phyloP scores from a whole-genome alignment of 2,888 invertebrate genomes.

The Folsomia manolachei region DNA sequence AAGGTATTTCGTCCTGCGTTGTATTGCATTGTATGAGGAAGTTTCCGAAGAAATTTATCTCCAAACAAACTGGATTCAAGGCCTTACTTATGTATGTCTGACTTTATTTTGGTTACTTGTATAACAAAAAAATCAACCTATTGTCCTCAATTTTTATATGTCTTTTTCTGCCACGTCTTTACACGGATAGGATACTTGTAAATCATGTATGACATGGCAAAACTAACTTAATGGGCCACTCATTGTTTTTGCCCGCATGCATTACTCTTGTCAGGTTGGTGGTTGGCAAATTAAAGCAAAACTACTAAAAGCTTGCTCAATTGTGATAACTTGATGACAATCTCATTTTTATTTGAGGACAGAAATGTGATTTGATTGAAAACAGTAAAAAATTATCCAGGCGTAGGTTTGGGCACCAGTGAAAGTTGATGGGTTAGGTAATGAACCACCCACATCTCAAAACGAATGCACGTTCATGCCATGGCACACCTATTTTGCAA shows the following conservation, averaged over 20 bases:
- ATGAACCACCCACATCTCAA: too few species aligned
- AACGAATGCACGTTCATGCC: too few species aligned
- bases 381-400: neutral
- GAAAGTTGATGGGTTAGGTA: too few species aligned
- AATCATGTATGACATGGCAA: neutral
- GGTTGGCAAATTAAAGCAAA: neutral
- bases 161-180: too few species aligned
- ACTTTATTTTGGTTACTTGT: too few species aligned
- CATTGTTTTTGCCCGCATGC: too few species aligned
- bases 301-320: neutral
- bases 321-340: neutral
- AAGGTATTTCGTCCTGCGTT: too few species aligned
- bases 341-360: neutral
- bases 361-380: neutral
- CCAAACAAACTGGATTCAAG: neutral
- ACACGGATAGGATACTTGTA: too few species aligned
- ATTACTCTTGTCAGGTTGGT: neutral
- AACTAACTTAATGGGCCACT: neutral
- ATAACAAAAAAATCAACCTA: too few species aligned
- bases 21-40: neutral
- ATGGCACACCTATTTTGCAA: too few species aligned
- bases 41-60: neutral
- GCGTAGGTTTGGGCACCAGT: too few species aligned
- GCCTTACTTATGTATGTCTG: neutral
- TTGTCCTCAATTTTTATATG: too few species aligned